Base-by-base conservation (phyloP, 2,797 vertebrate genomes). In the Takifugu ocellatus region DNA sequence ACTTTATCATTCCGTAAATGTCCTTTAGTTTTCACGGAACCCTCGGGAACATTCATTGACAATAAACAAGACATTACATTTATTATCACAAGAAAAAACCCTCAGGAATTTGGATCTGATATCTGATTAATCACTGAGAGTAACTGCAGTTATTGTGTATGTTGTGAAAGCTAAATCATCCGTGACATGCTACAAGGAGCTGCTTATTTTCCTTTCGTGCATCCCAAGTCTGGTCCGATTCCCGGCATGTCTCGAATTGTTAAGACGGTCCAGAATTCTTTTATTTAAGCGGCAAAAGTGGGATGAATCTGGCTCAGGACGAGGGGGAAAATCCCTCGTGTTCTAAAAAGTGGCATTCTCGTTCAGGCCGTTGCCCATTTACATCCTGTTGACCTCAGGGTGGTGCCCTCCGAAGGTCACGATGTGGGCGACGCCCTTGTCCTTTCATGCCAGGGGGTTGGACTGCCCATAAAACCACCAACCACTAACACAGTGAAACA, bases 301-400 rank as follows among this genome's bases (percentile, higher is more conserved):
- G 70, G 56, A 54, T 63, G 62, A 59, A 74, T 69, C 63, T 73
- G 64, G 54, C 70, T 72, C 42, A 56, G 52, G 63, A 44, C 42
- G 62, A 59, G 47, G 42, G 27, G 26, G 14, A 29, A 52, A 46
- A 54, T 45, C 49, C 54, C 21, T 12, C 46, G 48, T 46, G 43
- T 51, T 69, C 44, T 16, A 36, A 72, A 56, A 68, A 63, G 61
- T 65, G 70, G 70, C 47, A 51, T 59, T 74, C 72, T 64, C 57
- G 15, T 67, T 61, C 58, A 66, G 43, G 50, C 59, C 26, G 64
- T 51, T 49, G 59, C 64, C 72, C 59, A 7, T 80, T 55, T 60
- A 77, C 81, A 87, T 87, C 84, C 85, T 82, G 72, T 69, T 88
- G 88, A 91, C 88, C 88, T 78, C 74, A 77, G 72, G 74, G 79